Percentiles rank a stretch among this genome's conserved stretches.
Evolutionary conservation across 2,888 invertebrate species (phyloP).

Genomic region (Punctoribates punctum): DNA sequence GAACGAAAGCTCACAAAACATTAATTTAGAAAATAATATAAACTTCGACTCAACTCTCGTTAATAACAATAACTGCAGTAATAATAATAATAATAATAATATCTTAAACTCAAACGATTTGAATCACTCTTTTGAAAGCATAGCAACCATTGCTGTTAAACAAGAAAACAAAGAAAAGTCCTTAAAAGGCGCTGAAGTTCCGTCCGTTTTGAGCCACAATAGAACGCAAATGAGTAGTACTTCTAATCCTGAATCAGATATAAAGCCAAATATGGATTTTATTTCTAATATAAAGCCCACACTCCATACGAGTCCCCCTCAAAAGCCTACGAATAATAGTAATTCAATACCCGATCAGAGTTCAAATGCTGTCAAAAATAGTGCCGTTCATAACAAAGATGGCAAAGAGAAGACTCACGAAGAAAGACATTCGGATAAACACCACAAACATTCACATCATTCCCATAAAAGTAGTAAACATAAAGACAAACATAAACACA

Average conservation of each 20-base stretch:
- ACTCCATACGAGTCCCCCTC: background rate
- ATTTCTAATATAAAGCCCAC: background rate
- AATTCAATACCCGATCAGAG: background rate
- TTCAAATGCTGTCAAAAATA: background rate
- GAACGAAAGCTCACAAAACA: background rate
- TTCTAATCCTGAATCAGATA: background rate
- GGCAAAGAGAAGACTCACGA: background rate
- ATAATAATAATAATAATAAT: background rate
- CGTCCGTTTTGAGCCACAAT: conserved; percentile 14
- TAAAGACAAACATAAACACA: conserved; percentile 42
- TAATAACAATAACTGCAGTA: background rate
- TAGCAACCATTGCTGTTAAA: background rate
- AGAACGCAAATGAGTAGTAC: background rate
- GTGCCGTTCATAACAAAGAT: background rate
- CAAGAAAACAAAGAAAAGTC: conserved; percentile 14
- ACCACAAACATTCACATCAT: conserved; percentile 23
- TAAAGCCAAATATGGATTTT: background rate
- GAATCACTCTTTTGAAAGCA: background rate
- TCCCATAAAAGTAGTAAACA: conserved; percentile 25
- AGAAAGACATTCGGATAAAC: conserved; percentile 33
- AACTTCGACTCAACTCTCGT: background rate
- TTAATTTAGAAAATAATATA: background rate
- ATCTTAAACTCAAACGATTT: background rate
- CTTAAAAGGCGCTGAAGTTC: background rate
- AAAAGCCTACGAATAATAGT: background rate